Base-by-base conservation (phyloP, 2,113 vertebrate genomes). In the Nanorana parkeri region DNA sequence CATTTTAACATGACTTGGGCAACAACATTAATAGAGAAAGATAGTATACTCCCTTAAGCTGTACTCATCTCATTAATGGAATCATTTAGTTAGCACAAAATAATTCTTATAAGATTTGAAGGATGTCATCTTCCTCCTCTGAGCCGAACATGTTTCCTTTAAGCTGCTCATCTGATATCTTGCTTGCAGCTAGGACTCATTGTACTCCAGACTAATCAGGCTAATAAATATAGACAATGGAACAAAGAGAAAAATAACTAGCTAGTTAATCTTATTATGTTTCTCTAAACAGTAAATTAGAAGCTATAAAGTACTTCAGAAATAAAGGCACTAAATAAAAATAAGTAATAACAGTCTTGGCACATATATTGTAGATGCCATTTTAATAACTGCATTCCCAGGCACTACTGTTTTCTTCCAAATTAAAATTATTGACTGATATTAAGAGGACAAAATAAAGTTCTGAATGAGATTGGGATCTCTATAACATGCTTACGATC, bases 211-310 rank as follows among this genome's bases (percentile, higher is more conserved):
- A 64, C 51, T 29, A 67, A 68, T 68, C 77, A 67, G 32, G 10
- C 51, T 78, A 78, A 78, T 78, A 78, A 55, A 67, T 68, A 78
- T n/a, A 78, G 77, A 67, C 64, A 67, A 58, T 68, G 28, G 3
- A 67, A 68, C 19, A 78, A 78, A 68, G 64, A 78, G 51, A 66
- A 65, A 21, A 63, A 63, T 24, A 71, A 56, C 32, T 54, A 65
- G 23, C 19, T 66, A 24, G 47, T n/a, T 78, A 67, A 56, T 67
- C 26, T 67, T 78, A 28, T 78, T 67, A 67, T 67, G 51, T 29
- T 67, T 54, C 47, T 32, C 20, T 32, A 67, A 66, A 29, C 41
- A 32, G 47, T 67, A 55, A 78, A 28, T 65, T 52, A 77, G 60
- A 64, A 28, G 21, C 41, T 54, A 54, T 29, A 66, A 78, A 78